A percentile compares a stretch with the other conserved stretches of the same genome.
These are phyloP conservation scores for Blera fallax DNA, from an alignment of 2,888 invertebrate genomes.

Conservation along the genomic window DNA sequence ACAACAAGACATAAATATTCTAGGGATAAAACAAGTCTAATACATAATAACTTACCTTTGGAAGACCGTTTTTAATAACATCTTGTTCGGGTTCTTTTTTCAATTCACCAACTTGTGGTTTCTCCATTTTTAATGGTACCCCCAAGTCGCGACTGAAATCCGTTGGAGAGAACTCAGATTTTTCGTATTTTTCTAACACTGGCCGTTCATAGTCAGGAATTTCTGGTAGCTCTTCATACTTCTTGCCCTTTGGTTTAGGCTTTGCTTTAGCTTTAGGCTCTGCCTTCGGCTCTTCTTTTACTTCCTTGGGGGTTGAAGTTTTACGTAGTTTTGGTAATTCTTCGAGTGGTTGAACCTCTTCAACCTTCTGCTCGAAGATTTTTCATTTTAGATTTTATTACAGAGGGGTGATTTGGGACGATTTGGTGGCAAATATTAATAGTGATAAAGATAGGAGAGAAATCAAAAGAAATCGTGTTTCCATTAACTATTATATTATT, in stretches of 20 bases:
- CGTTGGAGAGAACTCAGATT: constrained; percentile 83
- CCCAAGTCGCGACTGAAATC: constrained; percentile 79
- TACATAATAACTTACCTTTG: constrained; percentile 78
- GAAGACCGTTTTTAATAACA: constrained; percentile 77
- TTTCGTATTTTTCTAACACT: constrained; percentile 87
- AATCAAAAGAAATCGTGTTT: no score
- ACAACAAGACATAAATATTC: constrained; percentile 4
- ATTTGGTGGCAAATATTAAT: neutral
- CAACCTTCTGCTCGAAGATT: constrained; percentile 75
- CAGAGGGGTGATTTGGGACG: neutral
- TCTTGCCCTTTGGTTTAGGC: constrained; percentile 78
- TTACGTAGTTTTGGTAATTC: constrained; percentile 81
- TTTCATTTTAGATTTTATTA: constrained; percentile 15
- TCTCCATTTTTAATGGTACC: constrained; percentile 80
- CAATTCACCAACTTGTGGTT: constrained; percentile 75
- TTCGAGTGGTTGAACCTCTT: constrained; percentile 77
- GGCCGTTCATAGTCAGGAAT: constrained; percentile 90
- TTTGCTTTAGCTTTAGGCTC: constrained; percentile 78
- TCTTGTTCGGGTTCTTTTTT: constrained; percentile 76
- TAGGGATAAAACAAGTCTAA: neutral
- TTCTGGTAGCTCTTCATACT: constrained; percentile 85
- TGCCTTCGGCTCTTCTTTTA: constrained; percentile 79
- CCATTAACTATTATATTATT: no score
- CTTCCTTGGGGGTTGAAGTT: constrained; percentile 75
- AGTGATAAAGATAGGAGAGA: neutral